Evolutionary conservation across 2,888 invertebrate species (phyloP), one percentile per base, ranked within the genome.

Genomic region (Nephrotoma flavescens): DNA sequence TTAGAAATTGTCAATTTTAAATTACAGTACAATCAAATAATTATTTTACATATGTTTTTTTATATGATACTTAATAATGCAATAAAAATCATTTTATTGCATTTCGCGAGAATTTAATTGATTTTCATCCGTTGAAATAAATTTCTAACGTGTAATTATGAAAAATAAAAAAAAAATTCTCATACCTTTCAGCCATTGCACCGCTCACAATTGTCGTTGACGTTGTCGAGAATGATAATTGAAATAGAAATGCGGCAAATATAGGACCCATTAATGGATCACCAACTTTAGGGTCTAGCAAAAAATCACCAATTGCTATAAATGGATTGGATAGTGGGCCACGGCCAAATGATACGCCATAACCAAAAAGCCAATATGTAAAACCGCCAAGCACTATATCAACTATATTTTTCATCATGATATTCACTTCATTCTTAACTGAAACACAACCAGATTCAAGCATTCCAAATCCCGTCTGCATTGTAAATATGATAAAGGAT

Each of bases 371-470:
- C 98, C 98, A 99, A 91, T 98, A 98, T 0, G 97, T 97, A 71
- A 91, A 91, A 6, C 95, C 98, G 2, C 98, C 98, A 31, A 98
- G 93, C 0, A 97, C 96, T 86, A 98, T 97, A 89, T 98, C 98
- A 0, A 97, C 96, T 0, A 97, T 95, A 90, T 98, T 98, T 91
- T 98, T 98, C 96, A 98, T 97, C 98, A 98, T 98, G 87, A 99
- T 98, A 90, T 98, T 98, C 0, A 97, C 97, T 92, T 98, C 98
- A 90, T 98, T 98, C 92, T 98, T 97, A 86, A 97, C 94, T 0
- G 97, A 97, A 0, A 98, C 98, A 89, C 96, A 97, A 1, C 98
- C 98, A 0, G 97, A 97, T 90, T 98, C 98, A 88, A 98, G 91
- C 95, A 98, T 96, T 0, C 98, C 98, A 89, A 98, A 98, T 41